These are phyloP conservation scores for Lophius americanus DNA, from an alignment of 2,797 vertebrate genomes.

Conservation along the genomic window DNA sequence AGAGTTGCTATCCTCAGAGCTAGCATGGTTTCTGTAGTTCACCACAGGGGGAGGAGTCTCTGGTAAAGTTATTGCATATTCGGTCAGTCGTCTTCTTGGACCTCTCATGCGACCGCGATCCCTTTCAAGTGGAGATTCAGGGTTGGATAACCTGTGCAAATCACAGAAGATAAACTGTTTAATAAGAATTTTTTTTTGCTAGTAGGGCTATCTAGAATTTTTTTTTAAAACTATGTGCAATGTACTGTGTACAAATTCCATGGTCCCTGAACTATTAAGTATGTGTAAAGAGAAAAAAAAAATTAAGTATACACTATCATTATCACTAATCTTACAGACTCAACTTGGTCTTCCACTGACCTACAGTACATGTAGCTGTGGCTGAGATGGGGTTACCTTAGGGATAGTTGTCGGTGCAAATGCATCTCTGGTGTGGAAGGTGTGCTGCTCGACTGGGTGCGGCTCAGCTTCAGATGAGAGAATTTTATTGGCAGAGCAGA, in stretches of 20 bases:
- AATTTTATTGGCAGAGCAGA: constrained; percentile 63
- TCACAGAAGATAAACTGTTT: constrained; percentile 16
- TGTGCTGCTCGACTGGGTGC: constrained; percentile 79
- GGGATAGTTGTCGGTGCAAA: constrained; percentile 82
- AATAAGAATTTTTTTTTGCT: background rate
- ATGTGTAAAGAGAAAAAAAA: background rate
- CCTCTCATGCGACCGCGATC: constrained; percentile 78
- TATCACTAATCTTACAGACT: background rate
- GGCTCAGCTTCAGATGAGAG: constrained; percentile 68
- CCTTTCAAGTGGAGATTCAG: constrained; percentile 71
- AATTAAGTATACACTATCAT: background rate
- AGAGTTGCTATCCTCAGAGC: constrained; percentile 87
- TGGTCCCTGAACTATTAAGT: background rate
- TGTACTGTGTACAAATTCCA: background rate
- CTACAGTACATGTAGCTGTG: background rate
- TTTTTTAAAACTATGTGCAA: too few species aligned
- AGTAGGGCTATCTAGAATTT: background rate
- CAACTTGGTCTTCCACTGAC: background rate
- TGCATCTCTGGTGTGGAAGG: constrained; percentile 87
- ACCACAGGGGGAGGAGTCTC: constrained; percentile 61
- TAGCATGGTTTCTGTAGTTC: constrained; percentile 66
- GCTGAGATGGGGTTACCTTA: constrained; percentile 77
- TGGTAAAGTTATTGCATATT: constrained; percentile 77
- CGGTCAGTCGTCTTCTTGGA: constrained; percentile 83
- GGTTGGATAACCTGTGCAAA: constrained; percentile 79